These are phyloP conservation scores for Echeneis naucrates DNA, from an alignment of 2,797 vertebrate species.

Conservation along the genomic window DNA sequence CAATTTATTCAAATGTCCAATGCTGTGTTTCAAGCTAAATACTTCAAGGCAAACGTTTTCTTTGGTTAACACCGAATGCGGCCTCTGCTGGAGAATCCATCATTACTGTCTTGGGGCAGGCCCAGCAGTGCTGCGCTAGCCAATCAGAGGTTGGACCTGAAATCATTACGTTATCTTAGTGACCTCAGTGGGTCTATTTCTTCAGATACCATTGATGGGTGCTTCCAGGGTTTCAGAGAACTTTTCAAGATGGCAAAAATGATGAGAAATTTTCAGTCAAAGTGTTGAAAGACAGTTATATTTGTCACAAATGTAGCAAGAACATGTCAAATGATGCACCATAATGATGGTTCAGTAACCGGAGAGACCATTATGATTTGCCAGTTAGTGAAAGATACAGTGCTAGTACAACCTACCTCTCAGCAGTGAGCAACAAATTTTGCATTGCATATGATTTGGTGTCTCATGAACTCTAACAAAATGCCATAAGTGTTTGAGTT, in stretches of 20 bases:
- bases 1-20: background rate
- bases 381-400: constrained; percentile 44
- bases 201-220: constrained; percentile 7
- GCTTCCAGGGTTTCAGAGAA: constrained; percentile 31
- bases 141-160: constrained; percentile 1
- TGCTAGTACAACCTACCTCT: constrained; percentile 30
- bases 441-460: constrained; percentile 29
- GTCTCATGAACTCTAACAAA: constrained; percentile 44
- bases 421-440: constrained; percentile 21
- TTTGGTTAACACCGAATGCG: background rate
- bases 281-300: constrained; percentile 33
- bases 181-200: constrained; percentile 19
- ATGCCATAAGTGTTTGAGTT: constrained; percentile 36
- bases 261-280: background rate
- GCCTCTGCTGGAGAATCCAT: background rate
- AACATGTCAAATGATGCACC: constrained; percentile 39
- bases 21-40: background rate
- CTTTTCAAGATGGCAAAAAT: constrained; percentile 24
- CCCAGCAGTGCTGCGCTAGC: background rate
- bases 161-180: constrained; percentile 14
- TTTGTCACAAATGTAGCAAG: constrained; percentile 33
- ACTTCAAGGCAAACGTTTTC: background rate
- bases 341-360: constrained; percentile 59
- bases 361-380: constrained; percentile 38
- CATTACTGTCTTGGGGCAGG: background rate